These are phyloP conservation scores for Hyles euphorbiae DNA, from an alignment of 1,140 invertebrate genomes.

Conservation along the genomic window DNA sequence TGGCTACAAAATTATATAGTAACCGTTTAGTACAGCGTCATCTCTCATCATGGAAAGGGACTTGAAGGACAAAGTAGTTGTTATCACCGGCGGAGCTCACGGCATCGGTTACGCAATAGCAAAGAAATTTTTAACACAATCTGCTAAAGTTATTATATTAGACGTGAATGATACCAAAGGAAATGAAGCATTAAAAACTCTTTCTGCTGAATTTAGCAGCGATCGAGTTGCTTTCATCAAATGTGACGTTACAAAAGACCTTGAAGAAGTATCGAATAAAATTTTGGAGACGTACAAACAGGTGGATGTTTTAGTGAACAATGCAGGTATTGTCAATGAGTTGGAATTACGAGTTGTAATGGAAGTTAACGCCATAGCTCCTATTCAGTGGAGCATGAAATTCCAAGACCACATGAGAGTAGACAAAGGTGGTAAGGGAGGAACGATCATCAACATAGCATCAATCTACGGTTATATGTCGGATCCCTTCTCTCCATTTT, in stretches of 20 bases:
- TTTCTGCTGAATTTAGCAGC: conserved; percentile 67
- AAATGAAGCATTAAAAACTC: conserved; percentile 35
- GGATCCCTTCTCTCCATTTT: conserved; percentile 79
- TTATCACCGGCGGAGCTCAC: conserved; percentile 41
- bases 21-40: too few species aligned
- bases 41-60: conserved; percentile 25
- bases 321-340: conserved; percentile 77
- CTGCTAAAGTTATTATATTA: conserved; percentile 48
- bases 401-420: conserved; percentile 75
- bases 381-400: conserved; percentile 50
- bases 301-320: conserved; percentile 79
- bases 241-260: conserved; percentile 67
- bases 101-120: conserved; percentile 50
- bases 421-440: conserved; percentile 77
- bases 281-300: conserved; percentile 52
- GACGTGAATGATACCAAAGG: conserved; percentile 54
- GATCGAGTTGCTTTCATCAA: conserved; percentile 61
- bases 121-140: conserved; percentile 36
- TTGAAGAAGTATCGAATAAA: conserved; percentile 49
- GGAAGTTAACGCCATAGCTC: conserved; percentile 45
- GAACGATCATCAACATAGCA: conserved; percentile 79
- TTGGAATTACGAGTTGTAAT: conserved; percentile 53
- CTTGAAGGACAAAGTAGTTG: conserved; percentile 41
- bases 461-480: conserved; percentile 78
- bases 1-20: too few species aligned